Evolutionary conservation across 1,140 invertebrate species (phyloP).

Genomic region (Batillaria attramentaria): DNA sequence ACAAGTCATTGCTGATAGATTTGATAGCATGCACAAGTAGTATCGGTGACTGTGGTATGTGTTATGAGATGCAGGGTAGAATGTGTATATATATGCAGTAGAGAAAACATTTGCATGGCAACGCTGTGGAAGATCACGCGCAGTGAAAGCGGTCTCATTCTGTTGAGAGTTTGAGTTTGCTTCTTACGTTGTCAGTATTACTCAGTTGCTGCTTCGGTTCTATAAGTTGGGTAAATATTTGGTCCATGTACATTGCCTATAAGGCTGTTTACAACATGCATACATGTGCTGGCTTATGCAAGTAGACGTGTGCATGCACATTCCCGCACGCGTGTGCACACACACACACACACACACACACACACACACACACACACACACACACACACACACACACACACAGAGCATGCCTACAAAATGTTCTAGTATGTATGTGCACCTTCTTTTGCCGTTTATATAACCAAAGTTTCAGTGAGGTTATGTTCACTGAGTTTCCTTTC

Average conservation of each 20-base stretch:
- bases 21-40: neutral
- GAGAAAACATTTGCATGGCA: neutral
- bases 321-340: neutral
- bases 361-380: slow-evolving; percentile 7
- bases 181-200: no score
- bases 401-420: no score
- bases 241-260: neutral
- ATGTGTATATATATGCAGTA: neutral
- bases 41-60: neutral
- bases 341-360: neutral
- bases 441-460: no score
- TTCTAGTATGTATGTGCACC: no score
- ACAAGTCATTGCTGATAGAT: neutral
- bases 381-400: slow-evolving; percentile 10
- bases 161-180: neutral
- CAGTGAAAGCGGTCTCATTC: neutral
- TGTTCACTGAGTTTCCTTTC: no score
- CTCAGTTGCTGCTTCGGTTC: no score
- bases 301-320: neutral
- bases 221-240: no score
- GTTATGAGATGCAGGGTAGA: neutral
- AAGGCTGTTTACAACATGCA: neutral
- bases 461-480: no score
- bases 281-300: neutral
- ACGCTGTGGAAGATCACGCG: neutral